Percentiles rank a stretch among this genome's conserved stretches.
phyloP scores from a whole-genome alignment of 2,113 vertebrate species.

The Rhinogobius similis region DNA sequence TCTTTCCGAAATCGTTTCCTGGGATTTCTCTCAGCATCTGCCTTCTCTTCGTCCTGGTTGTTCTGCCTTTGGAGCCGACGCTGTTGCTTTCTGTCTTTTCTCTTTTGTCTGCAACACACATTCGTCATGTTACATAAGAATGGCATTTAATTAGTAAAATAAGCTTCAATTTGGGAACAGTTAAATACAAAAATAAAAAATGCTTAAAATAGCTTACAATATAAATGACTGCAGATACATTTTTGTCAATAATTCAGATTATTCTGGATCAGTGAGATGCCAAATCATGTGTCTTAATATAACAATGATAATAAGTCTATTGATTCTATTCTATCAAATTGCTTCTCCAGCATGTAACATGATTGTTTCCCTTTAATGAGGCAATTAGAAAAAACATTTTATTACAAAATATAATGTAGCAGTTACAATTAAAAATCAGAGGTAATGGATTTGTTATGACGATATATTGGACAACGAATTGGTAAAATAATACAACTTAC shows the following conservation, averaged over 20 bases:
- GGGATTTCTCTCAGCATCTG: constrained; percentile 45
- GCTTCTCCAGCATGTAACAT: not conserved
- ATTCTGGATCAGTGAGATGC: not conserved
- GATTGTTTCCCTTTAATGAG: not conserved
- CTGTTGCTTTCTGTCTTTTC: constrained; percentile 92
- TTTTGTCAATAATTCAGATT: too few species aligned
- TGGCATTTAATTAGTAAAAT: too few species aligned
- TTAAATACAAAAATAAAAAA: too few species aligned
- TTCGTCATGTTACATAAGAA: too few species aligned
- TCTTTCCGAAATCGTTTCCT: constrained; percentile 82
- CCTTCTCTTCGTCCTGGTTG: constrained; percentile 60
- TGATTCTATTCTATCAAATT: not conserved
- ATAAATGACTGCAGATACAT: too few species aligned
- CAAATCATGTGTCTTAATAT: not conserved
- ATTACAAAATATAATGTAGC: not conserved
- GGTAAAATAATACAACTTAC: constrained; percentile 68
- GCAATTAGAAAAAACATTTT: not conserved
- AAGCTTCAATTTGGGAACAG: too few species aligned
- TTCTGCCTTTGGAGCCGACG: constrained; percentile 84
- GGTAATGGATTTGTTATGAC: not conserved
- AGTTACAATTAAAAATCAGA: not conserved
- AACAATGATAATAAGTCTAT: not conserved
- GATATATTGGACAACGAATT: not conserved
- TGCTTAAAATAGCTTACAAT: too few species aligned
- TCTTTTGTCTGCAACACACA: constrained; percentile 81